phyloP scores from a whole-genome alignment of 2,888 invertebrate genomes.

The Tetragonisca angustula region DNA sequence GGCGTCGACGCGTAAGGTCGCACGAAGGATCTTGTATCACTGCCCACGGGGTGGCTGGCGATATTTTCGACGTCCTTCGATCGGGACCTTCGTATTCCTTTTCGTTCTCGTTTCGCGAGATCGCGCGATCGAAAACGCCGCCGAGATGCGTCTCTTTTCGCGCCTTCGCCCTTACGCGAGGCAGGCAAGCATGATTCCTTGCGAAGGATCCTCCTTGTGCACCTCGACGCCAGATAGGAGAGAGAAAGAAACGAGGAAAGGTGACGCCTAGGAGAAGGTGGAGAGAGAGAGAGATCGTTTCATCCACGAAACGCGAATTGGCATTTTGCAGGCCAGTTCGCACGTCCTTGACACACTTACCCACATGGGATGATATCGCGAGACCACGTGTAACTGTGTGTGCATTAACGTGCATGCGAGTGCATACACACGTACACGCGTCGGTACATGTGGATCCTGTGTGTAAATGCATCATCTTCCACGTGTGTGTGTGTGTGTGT shows the following conservation, averaged over 20 bases:
- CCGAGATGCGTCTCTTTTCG: not conserved
- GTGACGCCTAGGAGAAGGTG: conserved; percentile 11
- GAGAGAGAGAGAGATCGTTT: conserved; percentile 57
- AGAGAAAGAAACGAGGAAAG: conserved; percentile 15
- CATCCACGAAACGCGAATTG: conserved; percentile 76
- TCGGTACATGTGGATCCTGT: not conserved
- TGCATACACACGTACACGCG: not conserved
- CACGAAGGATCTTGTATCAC: conserved; percentile 7
- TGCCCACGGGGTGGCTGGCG: conserved; percentile 19
- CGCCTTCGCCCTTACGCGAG: not conserved
- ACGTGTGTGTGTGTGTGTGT: not conserved
- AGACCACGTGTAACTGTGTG: conserved; percentile 62
- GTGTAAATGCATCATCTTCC: conserved; percentile 1
- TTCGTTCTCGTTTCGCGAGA: not conserved
- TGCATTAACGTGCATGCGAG: conserved; percentile 35
- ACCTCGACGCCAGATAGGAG: conserved; percentile 1
- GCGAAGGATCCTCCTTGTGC: not conserved
- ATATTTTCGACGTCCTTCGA: conserved; percentile 15
- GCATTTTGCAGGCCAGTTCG: conserved; percentile 82
- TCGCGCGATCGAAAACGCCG: not conserved
- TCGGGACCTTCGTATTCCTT: not conserved
- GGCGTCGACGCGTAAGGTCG: not conserved
- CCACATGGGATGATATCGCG: conserved; percentile 81
- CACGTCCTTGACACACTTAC: conserved; percentile 84
- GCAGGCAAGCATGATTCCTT: no score